These are phyloP conservation scores for Ophion slaviceki DNA, from an alignment of 2,888 invertebrate species.

Conservation along the genomic window DNA sequence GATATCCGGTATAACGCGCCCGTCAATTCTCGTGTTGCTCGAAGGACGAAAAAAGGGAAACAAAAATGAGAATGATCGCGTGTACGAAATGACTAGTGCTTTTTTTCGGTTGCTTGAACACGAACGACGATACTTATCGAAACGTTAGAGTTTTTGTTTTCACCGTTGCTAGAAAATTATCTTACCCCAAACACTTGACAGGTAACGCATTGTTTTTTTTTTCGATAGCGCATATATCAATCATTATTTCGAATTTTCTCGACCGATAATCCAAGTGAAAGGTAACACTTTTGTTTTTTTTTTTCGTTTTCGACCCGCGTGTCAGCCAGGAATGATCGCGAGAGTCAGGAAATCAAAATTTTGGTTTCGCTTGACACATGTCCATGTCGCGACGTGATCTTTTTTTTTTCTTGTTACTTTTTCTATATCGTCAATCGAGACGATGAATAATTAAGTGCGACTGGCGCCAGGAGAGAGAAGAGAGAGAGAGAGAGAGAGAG, in stretches of 20 bases:
- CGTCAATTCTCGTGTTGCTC: slow-evolving; percentile 33
- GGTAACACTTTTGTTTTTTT: slow-evolving; percentile 18
- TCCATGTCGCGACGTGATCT: slow-evolving; percentile 20
- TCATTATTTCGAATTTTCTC: slow-evolving; percentile 8
- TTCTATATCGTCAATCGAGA: background rate
- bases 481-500: slow-evolving; percentile 5
- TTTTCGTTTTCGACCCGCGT: background rate
- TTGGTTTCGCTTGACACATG: slow-evolving; percentile 40
- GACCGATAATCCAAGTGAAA: slow-evolving; percentile 43
- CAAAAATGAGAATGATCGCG: slow-evolving; percentile 10
- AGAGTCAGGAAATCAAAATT: slow-evolving; percentile 35
- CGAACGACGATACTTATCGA: background rate
- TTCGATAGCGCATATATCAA: background rate
- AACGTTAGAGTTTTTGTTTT: background rate
- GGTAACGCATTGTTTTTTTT: background rate
- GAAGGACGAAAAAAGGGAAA: slow-evolving; percentile 6
- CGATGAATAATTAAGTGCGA: slow-evolving; percentile 40
- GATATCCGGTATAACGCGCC: slow-evolving; percentile 43
- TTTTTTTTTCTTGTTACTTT: slow-evolving; percentile 14
- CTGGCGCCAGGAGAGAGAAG: slow-evolving; percentile 31
- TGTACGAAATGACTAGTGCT: background rate
- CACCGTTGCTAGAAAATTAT: slow-evolving; percentile 19
- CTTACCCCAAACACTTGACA: background rate
- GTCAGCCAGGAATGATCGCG: slow-evolving; percentile 24
- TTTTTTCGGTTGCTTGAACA: background rate